Conservation (phyloP, 2,888 invertebrate genomes). For the Gerosis bhagava region DNA sequence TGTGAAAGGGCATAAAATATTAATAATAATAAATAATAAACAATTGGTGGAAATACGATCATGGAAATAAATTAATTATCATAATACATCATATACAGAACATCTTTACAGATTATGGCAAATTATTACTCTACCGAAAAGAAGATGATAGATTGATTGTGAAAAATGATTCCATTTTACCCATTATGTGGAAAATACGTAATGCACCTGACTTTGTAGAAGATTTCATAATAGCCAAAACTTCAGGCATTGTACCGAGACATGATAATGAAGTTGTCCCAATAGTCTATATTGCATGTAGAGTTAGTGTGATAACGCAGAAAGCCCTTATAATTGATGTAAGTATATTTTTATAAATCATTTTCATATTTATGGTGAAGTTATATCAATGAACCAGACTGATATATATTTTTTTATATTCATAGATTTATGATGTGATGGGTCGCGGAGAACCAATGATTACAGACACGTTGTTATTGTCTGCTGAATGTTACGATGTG, state of each 20-base stretch:
- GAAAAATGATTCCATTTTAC: constrained; percentile 79
- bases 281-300: constrained; percentile 73
- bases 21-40: no score
- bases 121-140: constrained; percentile 73
- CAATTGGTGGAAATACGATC: no score
- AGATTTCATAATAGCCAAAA: constrained; percentile 70
- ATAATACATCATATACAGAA: no score
- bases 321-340: constrained; percentile 70
- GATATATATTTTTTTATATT: no score
- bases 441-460: constrained; percentile 70
- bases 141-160: constrained; percentile 74
- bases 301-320: constrained; percentile 60
- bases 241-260: constrained; percentile 64
- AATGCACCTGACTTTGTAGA: constrained; percentile 61
- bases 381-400: no score
- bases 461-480: constrained; percentile 62
- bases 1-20: no score
- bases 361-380: no score
- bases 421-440: constrained; percentile 66
- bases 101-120: constrained; percentile 78
- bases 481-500: constrained; percentile 84
- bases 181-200: constrained; percentile 79
- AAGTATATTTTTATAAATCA: no score
- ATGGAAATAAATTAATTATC: no score
- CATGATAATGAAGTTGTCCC: constrained; percentile 71